Conservation (phyloP, 2,797 vertebrate genomes). For the Pantherophis alleghaniensis region DNA sequence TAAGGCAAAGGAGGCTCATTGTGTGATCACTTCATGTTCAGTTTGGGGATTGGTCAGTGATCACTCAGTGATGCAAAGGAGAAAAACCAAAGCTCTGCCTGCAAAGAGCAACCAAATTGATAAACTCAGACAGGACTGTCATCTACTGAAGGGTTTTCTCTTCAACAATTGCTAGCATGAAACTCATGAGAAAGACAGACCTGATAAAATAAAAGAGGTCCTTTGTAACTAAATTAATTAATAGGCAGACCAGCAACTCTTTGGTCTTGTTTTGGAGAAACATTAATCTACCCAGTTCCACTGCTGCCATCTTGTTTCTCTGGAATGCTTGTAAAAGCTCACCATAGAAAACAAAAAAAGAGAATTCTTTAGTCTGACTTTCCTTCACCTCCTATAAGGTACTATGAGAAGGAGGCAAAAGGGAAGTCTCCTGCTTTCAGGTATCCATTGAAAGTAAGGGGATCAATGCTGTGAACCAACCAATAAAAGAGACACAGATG, state of each 20-base stretch:
- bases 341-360: not conserved
- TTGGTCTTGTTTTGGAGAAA: not conserved
- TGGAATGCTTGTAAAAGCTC: not conserved
- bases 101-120: not conserved
- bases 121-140: too few relatives aligned
- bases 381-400: too few relatives aligned
- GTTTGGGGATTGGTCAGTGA: not conserved
- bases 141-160: not conserved
- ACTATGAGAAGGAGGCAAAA: not conserved
- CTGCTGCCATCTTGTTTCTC: not conserved
- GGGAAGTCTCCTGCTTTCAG: not conserved
- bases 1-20: conserved; percentile 57
- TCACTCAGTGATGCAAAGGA: not conserved
- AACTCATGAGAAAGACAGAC: not conserved
- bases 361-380: not conserved
- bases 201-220: not conserved
- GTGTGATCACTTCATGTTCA: not conserved
- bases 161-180: not conserved
- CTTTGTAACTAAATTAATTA: not conserved
- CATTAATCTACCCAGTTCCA: not conserved
- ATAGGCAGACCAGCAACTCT: not conserved
- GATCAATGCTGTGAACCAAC: not conserved
- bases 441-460: not conserved
- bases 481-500: not conserved
- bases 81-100: not conserved